Evolutionary conservation across 2,113 vertebrate genomes (phyloP), one percentile per base, ranked within the genome.

Genomic region (Dipodomys ordii): DNA sequence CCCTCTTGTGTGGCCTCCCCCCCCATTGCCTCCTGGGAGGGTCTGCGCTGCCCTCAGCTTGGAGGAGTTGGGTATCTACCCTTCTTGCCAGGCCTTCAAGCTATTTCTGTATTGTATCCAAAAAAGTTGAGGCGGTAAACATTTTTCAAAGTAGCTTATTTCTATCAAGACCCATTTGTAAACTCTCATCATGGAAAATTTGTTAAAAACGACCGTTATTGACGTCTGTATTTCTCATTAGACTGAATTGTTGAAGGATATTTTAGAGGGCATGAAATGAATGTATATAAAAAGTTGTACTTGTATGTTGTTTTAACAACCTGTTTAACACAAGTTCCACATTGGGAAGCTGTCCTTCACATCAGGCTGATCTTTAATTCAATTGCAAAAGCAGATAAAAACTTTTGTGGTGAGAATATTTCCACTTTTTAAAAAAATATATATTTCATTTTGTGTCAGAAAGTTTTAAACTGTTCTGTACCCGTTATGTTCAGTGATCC

Each of bases 81-180:
- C 35, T 18, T 72, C n/a, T 46, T n/a, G 27, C 57, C 35, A 69
- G 11, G 22, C 6, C 6, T 60, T 32, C 23, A 49, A 25, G 27
- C 85, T 25, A n/a, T 49, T 18, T 92, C 68, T 88, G 30, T 87
- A 89, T 86, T 77, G 35, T 89, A 35, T 10, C n/a, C 20, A 2
- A 44, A 74, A 71, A 22, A 44, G 27, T 49, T 68, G 80, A 83
- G 46, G n/a, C 64, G 62, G 44, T 71, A 93, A 57, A 87, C 27
- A 9, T 76, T 90, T 86, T 77, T 80, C 72, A 95, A 32, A 90
- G 19, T 60, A 85, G 32, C 81, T 96, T 69, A 3, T 92, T 95
- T 57, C 90, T 79, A 72, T 81, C 73, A 89, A 92, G 60, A 93
- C 39, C 23, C 19, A 44, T 65, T 76, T 49, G 3, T 83, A 83